A percentile compares a stretch with the other conserved stretches of the same genome.
Evolutionary conservation across 2,113 vertebrate species (phyloP).

Genomic region (Anarrhichthys ocellatus): DNA sequence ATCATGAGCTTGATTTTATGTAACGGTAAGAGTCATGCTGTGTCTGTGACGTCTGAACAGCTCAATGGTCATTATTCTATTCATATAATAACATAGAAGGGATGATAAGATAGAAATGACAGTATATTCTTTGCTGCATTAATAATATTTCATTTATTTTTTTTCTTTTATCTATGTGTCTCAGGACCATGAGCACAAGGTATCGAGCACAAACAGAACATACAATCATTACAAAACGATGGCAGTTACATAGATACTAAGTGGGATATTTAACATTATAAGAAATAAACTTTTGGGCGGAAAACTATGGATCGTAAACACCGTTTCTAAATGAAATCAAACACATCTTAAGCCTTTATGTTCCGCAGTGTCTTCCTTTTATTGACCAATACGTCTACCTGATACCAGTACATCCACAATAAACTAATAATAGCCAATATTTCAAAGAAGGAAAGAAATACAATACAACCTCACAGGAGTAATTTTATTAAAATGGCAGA

Average conservation of each 20-base stretch:
- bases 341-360: not conserved
- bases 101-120: not conserved
- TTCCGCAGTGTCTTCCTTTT: not conserved
- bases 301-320: not conserved
- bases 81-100: not conserved
- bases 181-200: not conserved
- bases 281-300: not conserved
- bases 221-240: too few species aligned
- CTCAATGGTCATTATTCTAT: not conserved
- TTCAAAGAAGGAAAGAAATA: not conserved
- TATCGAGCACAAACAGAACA: not conserved
- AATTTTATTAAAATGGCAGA: not conserved
- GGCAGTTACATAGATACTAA: too few species aligned
- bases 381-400: not conserved
- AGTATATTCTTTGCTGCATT: not conserved
- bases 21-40: not conserved
- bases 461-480: not conserved
- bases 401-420: not conserved
- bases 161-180: not conserved
- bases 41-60: not conserved
- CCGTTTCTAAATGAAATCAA: not conserved
- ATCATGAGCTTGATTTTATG: conserved; percentile 5
- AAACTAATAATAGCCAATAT: not conserved
- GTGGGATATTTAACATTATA: too few species aligned
- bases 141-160: not conserved